Evolutionary conservation across 2,797 vertebrate genomes (phyloP).

Genomic region (Microcaecilia unicolor): DNA sequence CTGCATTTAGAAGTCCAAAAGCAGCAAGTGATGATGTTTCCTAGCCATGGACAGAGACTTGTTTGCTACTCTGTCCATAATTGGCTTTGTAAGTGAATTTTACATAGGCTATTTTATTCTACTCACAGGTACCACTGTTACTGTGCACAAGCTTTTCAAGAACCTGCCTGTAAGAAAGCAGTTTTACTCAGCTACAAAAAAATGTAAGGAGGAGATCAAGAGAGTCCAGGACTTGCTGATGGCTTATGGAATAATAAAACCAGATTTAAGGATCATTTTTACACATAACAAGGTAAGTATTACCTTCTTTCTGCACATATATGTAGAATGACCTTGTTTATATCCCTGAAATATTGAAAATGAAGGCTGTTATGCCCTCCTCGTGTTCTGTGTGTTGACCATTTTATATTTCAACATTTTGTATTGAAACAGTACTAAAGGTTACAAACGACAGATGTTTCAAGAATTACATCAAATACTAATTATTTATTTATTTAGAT

Average conservation of each 20-base stretch:
- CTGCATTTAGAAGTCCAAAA: too few relatives aligned
- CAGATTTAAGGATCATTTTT: conserved; percentile 74
- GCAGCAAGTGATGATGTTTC: too few relatives aligned
- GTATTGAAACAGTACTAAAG: too few relatives aligned
- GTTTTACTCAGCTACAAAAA: conserved; percentile 78
- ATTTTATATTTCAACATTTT: too few relatives aligned
- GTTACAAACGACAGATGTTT: too few relatives aligned
- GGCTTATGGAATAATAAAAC: conserved; percentile 81
- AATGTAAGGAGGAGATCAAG: conserved; percentile 89
- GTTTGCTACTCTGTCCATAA: background rate
- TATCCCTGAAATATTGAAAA: background rate
- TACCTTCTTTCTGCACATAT: background rate
- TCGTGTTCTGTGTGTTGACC: too few relatives aligned
- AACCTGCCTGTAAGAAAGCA: conserved; percentile 92
- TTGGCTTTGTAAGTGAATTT: background rate
- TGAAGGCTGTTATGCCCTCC: background rate
- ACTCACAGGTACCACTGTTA: conserved; percentile 80
- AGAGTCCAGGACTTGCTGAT: conserved; percentile 81
- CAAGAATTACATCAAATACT: too few relatives aligned
- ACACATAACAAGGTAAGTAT: conserved; percentile 75
- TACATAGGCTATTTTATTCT: too few relatives aligned
- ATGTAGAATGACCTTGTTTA: background rate
- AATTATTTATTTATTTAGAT: too few relatives aligned
- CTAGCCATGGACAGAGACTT: too few relatives aligned
- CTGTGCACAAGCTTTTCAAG: conserved; percentile 77